These are phyloP conservation scores for Stenoptilia bipunctidactyla DNA, from an alignment of 2,888 invertebrate species.

Conservation along the genomic window DNA sequence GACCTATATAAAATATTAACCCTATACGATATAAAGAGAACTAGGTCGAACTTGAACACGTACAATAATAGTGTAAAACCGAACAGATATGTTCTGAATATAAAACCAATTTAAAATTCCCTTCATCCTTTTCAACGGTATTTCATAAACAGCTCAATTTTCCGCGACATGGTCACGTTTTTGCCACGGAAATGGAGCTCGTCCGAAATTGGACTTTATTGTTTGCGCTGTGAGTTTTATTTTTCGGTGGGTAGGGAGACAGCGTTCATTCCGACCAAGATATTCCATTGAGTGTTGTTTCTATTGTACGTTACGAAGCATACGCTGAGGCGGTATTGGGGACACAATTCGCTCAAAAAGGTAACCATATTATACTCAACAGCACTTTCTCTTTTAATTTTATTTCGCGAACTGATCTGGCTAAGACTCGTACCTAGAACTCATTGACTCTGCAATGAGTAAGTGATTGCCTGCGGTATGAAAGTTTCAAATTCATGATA, in stretches of 20 bases:
- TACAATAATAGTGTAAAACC: no score
- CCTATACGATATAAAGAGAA: no score
- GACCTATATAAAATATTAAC: neutral
- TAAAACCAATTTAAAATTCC: conserved; percentile 16
- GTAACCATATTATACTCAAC: no score
- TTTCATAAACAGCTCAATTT: conserved; percentile 26
- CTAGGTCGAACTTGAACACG: no score
- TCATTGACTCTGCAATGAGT: no score
- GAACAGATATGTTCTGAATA: no score
- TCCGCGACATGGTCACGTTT: conserved; percentile 15
- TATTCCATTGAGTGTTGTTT: conserved; percentile 24
- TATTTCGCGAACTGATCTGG: no score
- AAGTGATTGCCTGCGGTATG: no score
- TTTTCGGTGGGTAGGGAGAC: conserved; percentile 1
- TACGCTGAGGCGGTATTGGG: conserved; percentile 2
- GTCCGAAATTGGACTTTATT: conserved; percentile 5
- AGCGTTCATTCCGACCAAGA: conserved; percentile 22
- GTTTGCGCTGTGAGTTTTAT: conserved; percentile 1
- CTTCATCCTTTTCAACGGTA: conserved; percentile 17
- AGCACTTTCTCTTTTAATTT: no score
- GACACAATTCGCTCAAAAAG: no score
- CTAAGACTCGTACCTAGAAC: no score
- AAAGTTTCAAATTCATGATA: no score
- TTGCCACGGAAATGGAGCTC: conserved; percentile 1
- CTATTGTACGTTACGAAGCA: conserved; percentile 15